Conservation (phyloP, 2,888 invertebrate species). For the Ectropis crepuscularia region DNA sequence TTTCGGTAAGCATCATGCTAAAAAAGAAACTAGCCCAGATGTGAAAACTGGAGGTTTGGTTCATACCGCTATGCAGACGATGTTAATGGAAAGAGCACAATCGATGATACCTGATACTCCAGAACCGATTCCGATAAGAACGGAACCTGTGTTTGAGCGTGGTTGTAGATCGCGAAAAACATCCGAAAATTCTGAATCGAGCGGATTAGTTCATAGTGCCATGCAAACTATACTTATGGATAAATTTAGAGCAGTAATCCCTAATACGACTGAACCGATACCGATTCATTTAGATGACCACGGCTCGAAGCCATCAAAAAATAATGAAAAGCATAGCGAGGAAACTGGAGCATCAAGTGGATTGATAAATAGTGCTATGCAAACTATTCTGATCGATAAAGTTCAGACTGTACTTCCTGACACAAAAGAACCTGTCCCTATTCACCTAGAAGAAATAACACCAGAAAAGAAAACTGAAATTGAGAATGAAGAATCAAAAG, state of each 20-base stretch:
- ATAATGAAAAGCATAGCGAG: slow-evolving; percentile 3
- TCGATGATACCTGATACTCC: slow-evolving; percentile 63
- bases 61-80: slow-evolving; percentile 81
- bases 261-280: slow-evolving; percentile 34
- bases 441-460: slow-evolving; percentile 6
- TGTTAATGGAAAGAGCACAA: slow-evolving; percentile 80
- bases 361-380: slow-evolving; percentile 74
- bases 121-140: slow-evolving; percentile 42
- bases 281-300: slow-evolving; percentile 21
- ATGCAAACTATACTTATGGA: slow-evolving; percentile 81
- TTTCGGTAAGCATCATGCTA: slow-evolving; percentile 28
- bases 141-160: slow-evolving; percentile 31
- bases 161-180: slow-evolving; percentile 24
- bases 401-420: slow-evolving; percentile 37
- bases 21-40: slow-evolving; percentile 34
- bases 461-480: not conserved
- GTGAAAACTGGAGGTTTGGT: slow-evolving; percentile 65
- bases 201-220: slow-evolving; percentile 52
- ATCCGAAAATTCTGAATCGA: slow-evolving; percentile 33
- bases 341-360: slow-evolving; percentile 44
- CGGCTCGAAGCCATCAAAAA: slow-evolving; percentile 15
- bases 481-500: slow-evolving; percentile 24
- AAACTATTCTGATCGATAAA: slow-evolving; percentile 81
- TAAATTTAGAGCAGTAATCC: slow-evolving; percentile 64
- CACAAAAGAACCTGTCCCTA: slow-evolving; percentile 24